Evolutionary conservation across 2,888 invertebrate species (phyloP), one percentile per base, ranked within the genome.

Genomic region (Clusia tigrina): DNA sequence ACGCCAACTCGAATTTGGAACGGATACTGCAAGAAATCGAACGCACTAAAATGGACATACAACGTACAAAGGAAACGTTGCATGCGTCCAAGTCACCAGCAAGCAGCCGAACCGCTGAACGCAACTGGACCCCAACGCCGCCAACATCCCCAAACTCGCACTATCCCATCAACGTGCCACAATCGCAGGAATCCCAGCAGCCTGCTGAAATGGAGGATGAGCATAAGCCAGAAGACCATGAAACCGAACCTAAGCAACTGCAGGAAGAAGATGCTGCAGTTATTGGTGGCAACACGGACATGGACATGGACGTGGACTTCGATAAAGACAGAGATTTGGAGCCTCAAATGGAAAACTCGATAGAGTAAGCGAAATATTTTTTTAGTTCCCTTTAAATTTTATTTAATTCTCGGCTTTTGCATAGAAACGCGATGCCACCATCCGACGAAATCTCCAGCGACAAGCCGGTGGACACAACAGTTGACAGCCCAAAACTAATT

Each of bases 11-110:
- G 0, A 77, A 73, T 64, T 56, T 81, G n/a, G 74, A 69, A 12
- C 72, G 75, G 2, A 78, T 81, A 2, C 63, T 81, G 48, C 76
- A 78, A 20, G 82, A 81, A 67, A 75, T 81, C 22, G 81, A 81
- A 65, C 79, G 77, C 32, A 82, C 81, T 12, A 80, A 80, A 66
- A 37, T 75, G 62, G 80, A 81, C 55, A 81, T 82, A 55, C 67
- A 75, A 48, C 77, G 78, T 15, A 79, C 81, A 15, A 80, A 78
- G 61, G 78, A 80, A 12, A 68, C 71, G 12, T 55, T 70, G 23
- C 67, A 70, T 0, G 61, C 66, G 17, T 62, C 62, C 1, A 38
- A 65, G 23, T 64, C 67, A 9, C 66, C 63, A 54, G 64, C 67
- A 18, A 66, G 59, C 55, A 70, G 54, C 61, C 64, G 54, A 26